Percentiles rank a stretch among this genome's conserved stretches.
phyloP scores from a whole-genome alignment of 1,140 invertebrate genomes.

The Drosophila watanabei region DNA sequence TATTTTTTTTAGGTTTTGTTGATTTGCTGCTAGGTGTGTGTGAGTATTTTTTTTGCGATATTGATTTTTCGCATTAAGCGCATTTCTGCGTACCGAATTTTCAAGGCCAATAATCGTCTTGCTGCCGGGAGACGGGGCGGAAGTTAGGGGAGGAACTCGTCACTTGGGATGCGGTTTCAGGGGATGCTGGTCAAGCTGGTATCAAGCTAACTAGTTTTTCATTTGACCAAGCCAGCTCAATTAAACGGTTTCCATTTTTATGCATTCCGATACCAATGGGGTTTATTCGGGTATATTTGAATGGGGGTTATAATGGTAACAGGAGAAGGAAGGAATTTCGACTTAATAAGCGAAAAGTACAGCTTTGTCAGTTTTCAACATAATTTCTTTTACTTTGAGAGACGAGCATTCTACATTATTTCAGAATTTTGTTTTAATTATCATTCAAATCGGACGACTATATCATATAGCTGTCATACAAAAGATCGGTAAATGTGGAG shows the following conservation, averaged over 20 bases:
- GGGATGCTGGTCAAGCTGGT: conserved; percentile 52
- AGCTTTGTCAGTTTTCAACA: not conserved
- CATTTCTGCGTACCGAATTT: conserved; percentile 79
- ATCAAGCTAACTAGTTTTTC: conserved; percentile 62
- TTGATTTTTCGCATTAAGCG: conserved; percentile 83
- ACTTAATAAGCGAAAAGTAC: not conserved
- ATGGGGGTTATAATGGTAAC: not conserved
- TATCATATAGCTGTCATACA: too few species aligned
- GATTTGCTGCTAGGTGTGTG: conserved; percentile 38
- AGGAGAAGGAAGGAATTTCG: not conserved
- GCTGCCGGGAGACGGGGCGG: conserved; percentile 11
- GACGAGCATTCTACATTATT: too few species aligned
- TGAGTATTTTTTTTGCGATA: conserved; percentile 68
- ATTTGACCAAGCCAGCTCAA: conserved; percentile 48
- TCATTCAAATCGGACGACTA: too few species aligned
- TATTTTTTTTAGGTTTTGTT: conserved; percentile 42
- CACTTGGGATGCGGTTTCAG: conserved; percentile 6
- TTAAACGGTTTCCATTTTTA: conserved; percentile 59
- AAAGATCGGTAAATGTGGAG: too few species aligned
- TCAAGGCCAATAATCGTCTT: conserved; percentile 73
- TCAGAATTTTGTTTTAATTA: too few species aligned
- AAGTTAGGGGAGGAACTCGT: conserved; percentile 18
- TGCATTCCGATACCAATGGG: not conserved
- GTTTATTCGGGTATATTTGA: not conserved
- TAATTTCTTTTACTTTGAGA: too few species aligned